These are phyloP conservation scores for Mesopsocus fuscifrons DNA, from an alignment of 2,888 invertebrate species.

Conservation along the genomic window DNA sequence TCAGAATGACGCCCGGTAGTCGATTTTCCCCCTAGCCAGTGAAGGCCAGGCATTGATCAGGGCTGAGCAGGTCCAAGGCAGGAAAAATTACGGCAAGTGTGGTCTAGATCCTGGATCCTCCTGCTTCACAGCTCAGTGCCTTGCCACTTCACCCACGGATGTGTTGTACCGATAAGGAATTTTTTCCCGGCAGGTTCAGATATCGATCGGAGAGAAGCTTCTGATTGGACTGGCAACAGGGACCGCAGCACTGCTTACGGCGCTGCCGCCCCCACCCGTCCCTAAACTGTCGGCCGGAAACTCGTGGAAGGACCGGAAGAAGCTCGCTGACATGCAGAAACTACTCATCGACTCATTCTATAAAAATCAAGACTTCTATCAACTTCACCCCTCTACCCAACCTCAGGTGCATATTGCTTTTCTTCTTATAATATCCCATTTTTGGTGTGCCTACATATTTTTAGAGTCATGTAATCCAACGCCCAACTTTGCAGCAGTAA, in stretches of 20 bases:
- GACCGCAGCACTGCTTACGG: slow-evolving; percentile 59
- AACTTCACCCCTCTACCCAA: slow-evolving; percentile 29
- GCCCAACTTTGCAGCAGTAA: too few relatives aligned
- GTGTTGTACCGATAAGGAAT: too few relatives aligned
- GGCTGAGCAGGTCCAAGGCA: too few relatives aligned
- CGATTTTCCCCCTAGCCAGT: too few relatives aligned
- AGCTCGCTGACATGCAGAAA: slow-evolving; percentile 46
- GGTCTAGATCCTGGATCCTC: too few relatives aligned
- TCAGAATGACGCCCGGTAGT: too few relatives aligned
- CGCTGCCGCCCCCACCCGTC: slow-evolving; percentile 54
- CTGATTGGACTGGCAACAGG: slow-evolving; percentile 78
- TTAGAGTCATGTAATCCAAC: too few relatives aligned
- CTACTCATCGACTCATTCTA: slow-evolving; percentile 47
- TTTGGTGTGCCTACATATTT: background rate
- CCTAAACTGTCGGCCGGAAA: slow-evolving; percentile 51
- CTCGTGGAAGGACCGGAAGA: slow-evolving; percentile 41
- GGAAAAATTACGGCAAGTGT: too few relatives aligned
- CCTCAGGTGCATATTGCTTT: slow-evolving; percentile 19
- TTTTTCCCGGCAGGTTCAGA: slow-evolving; percentile 34
- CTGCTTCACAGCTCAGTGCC: too few relatives aligned
- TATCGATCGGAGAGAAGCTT: slow-evolving; percentile 71
- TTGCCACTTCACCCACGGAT: too few relatives aligned
- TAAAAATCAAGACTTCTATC: slow-evolving; percentile 50
- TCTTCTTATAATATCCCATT: background rate
- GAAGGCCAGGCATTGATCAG: too few relatives aligned